Evolutionary conservation across 2,888 invertebrate species (phyloP).

Genomic region (Bunonema sp.): DNA sequence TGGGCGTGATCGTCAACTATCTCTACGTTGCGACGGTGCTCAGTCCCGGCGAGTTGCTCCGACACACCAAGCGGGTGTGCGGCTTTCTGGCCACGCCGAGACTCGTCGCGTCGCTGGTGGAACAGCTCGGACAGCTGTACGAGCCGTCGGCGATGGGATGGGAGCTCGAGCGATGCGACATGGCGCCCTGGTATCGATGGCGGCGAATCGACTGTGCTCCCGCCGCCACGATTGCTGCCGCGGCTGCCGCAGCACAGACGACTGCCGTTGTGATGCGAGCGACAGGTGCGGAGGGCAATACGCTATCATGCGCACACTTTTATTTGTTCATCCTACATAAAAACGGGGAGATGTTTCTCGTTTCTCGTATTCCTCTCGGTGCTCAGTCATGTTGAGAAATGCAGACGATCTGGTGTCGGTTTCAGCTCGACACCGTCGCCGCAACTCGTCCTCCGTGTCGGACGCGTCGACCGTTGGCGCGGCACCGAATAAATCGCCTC

Average conservation of each 20-base stretch:
- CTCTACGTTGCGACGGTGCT: slow-evolving; percentile 86
- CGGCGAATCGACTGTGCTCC: slow-evolving; percentile 12
- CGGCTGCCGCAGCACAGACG: not conserved
- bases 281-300: not conserved
- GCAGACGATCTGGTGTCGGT: too few species aligned
- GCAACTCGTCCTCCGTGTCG: too few species aligned
- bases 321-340: too few species aligned
- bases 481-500: too few species aligned
- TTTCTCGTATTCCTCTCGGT: too few species aligned
- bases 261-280: not conserved
- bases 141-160: slow-evolving; percentile 19
- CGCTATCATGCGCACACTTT: too few species aligned
- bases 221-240: not conserved
- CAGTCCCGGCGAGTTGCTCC: slow-evolving; percentile 81
- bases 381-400: too few species aligned
- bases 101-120: slow-evolving; percentile 87
- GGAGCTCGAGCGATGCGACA: slow-evolving; percentile 84
- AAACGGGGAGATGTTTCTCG: too few species aligned
- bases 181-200: slow-evolving; percentile 87
- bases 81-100: slow-evolving; percentile 74
- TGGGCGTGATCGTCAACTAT: slow-evolving; percentile 86
- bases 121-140: slow-evolving; percentile 56
- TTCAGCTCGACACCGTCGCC: too few species aligned
- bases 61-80: slow-evolving; percentile 53
- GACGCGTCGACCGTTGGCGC: too few species aligned